Conservation (phyloP, 2,797 vertebrate genomes). For the Phoeniculus purpureus region DNA sequence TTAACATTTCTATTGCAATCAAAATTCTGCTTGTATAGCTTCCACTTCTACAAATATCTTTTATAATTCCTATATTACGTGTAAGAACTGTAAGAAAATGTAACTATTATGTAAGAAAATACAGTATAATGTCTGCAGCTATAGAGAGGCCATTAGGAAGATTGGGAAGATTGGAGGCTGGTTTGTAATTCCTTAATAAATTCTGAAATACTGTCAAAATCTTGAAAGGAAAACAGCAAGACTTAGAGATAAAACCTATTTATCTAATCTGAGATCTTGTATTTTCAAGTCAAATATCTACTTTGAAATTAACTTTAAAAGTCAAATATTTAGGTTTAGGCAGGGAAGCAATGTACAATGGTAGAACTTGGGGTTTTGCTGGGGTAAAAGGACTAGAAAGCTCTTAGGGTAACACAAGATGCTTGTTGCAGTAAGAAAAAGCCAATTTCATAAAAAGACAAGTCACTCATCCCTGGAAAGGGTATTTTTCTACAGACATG, state of each 20-base stretch:
- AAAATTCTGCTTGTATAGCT: background rate
- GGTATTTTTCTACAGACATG: background rate
- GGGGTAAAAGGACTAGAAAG: background rate
- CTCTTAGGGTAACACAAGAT: background rate
- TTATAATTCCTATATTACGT: background rate
- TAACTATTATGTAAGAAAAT: background rate
- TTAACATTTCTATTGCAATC: background rate
- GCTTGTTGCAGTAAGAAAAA: background rate
- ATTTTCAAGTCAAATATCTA: background rate
- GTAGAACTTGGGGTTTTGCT: background rate
- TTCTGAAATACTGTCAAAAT: background rate
- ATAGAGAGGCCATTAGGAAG: background rate
- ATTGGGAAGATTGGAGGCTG: background rate
- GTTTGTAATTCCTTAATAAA: background rate
- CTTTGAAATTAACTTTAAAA: background rate
- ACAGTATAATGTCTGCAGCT: background rate
- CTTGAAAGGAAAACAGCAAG: background rate
- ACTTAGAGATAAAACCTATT: background rate
- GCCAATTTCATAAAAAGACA: background rate
- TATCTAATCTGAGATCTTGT: background rate
- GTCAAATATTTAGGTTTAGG: background rate
- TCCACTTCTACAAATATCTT: background rate
- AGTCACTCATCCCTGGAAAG: background rate
- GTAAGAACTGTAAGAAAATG: background rate
- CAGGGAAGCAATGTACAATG: rapidly evolving